Evolutionary conservation across 2,113 vertebrate genomes (phyloP).

Genomic region (Peromyscus maniculatus): DNA sequence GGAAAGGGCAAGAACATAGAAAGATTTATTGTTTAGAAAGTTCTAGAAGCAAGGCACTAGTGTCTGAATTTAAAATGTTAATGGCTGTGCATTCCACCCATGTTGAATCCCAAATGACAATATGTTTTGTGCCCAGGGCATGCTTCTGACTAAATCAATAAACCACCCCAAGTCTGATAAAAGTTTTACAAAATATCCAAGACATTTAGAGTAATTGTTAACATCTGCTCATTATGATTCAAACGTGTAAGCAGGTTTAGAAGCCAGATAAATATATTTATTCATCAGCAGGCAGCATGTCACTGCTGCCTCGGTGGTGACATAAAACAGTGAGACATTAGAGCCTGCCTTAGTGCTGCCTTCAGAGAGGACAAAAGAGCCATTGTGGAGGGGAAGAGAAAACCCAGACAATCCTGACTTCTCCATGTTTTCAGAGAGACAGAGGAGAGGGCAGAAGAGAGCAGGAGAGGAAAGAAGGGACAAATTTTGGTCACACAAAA

Average conservation of each 20-base stretch:
- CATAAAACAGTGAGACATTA: conserved; percentile 84
- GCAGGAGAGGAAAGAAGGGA: neutral
- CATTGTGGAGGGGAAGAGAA: conserved; percentile 65
- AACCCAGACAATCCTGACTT: conserved; percentile 57
- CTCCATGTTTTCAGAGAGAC: conserved; percentile 50
- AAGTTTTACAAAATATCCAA: conserved; percentile 85
- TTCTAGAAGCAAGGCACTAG: conserved; percentile 78
- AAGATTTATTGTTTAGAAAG: conserved; percentile 77
- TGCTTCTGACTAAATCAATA: conserved; percentile 84
- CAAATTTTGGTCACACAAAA: conserved; percentile 22
- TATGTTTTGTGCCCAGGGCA: conserved; percentile 79
- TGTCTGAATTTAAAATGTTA: conserved; percentile 84
- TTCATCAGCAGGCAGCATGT: conserved; percentile 82
- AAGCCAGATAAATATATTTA: conserved; percentile 85
- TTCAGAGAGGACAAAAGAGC: conserved; percentile 80
- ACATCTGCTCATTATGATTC: conserved; percentile 90
- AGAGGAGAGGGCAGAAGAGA: neutral
- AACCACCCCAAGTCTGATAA: conserved; percentile 85
- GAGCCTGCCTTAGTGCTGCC: conserved; percentile 76
- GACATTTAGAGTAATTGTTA: conserved; percentile 87
- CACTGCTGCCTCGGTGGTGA: conserved; percentile 86
- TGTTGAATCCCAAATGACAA: conserved; percentile 76
- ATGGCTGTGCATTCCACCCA: conserved; percentile 72
- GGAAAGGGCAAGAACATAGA: conserved; percentile 64
- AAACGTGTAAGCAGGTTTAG: conserved; percentile 80